Conservation (phyloP, 1,140 invertebrate species). For the Gonioctena quinquepunctata region DNA sequence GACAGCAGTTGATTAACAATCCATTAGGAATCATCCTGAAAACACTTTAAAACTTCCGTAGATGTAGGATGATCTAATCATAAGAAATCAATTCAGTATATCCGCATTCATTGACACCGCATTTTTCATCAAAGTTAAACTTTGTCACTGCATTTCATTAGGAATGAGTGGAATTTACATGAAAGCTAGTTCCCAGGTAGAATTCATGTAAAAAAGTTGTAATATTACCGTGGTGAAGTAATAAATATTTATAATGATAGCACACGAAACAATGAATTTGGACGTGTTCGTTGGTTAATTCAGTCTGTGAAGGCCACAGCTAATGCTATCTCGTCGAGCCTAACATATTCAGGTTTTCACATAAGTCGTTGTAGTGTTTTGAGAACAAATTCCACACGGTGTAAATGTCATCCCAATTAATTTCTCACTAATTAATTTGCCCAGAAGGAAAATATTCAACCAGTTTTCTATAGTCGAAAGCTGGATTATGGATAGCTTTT, state of each 20-base stretch:
- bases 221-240: not conserved
- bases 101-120: no score
- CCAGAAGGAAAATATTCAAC: not conserved
- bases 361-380: not conserved
- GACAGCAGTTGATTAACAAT: no score
- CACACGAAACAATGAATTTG: not conserved
- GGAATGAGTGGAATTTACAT: not conserved
- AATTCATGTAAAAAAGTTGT: not conserved
- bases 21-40: no score
- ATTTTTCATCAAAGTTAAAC: no score
- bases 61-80: no score
- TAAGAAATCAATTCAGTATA: no score
- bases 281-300: not conserved
- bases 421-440: not conserved
- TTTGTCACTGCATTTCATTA: no score
- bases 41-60: no score
- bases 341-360: not conserved
- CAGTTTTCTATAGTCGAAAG: not conserved
- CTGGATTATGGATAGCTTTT: not conserved
- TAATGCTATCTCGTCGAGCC: not conserved
- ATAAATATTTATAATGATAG: not conserved
- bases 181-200: not conserved
- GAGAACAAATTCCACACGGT: not conserved
- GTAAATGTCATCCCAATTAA: not conserved
- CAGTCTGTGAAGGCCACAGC: not conserved